These are phyloP conservation scores for Microplitis manilae DNA, from an alignment of 2,888 invertebrate genomes.

Conservation along the genomic window DNA sequence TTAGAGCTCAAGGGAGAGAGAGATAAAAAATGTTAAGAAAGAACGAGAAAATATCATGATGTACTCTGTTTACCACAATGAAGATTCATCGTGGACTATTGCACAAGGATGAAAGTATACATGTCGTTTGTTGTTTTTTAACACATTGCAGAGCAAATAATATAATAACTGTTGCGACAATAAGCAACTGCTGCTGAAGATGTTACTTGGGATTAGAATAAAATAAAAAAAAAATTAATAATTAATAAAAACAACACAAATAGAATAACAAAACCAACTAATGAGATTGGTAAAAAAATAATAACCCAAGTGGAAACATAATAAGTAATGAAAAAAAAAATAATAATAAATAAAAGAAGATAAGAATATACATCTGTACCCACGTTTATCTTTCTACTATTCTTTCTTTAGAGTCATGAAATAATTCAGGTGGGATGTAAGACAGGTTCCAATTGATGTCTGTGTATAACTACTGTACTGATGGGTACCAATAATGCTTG, in stretches of 20 bases:
- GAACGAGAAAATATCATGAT: conserved; percentile 35
- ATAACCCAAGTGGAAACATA: conserved; percentile 6
- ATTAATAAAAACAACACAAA: conserved; percentile 12
- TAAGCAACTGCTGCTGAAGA: conserved; percentile 52
- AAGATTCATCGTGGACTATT: conserved; percentile 50
- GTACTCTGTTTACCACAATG: conserved; percentile 28
- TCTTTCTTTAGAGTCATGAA: conserved; percentile 8
- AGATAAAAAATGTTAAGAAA: conserved; percentile 34
- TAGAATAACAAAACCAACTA: conserved; percentile 13
- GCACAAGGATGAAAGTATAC: conserved; percentile 69
- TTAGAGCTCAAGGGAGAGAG: neutral
- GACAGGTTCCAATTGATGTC: conserved; percentile 20
- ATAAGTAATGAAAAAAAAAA: neutral
- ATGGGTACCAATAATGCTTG: neutral
- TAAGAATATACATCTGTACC: conserved; percentile 18
- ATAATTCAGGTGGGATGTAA: conserved; percentile 21
- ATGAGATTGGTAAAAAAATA: conserved; percentile 15
- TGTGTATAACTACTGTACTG: conserved; percentile 9
- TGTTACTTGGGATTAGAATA: neutral
- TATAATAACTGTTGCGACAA: conserved; percentile 69
- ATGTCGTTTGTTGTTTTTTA: conserved; percentile 49
- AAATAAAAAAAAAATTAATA: conserved; percentile 4
- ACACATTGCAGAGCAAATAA: conserved; percentile 67
- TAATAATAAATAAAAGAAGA: conserved; percentile 15
- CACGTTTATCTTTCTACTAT: conserved; percentile 31